Base-by-base conservation (phyloP, 2,888 invertebrate species). In the Platypus cylindrus region DNA sequence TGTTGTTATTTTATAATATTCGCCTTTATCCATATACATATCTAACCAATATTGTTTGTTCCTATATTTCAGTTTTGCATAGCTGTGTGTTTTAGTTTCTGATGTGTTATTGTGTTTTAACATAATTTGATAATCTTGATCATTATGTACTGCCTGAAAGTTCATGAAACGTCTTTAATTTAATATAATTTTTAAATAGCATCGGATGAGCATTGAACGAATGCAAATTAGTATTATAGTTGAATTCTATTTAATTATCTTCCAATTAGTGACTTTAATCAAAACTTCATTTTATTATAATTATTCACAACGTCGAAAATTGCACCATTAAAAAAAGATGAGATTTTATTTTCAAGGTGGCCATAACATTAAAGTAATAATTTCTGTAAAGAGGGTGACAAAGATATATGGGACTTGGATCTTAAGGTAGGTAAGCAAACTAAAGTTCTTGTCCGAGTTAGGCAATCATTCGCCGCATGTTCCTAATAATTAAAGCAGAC, bases 31-130 rank as follows among this genome's bases (percentile, higher is more conserved):
- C 0, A 83, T 64, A 29, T 71, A 71, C 8, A 77, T 65, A 35
- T 71, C 70, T 27, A 79, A 51, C 44, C 77, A 78, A 53, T 84
- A 86, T 1, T 74, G 66, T 45, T 73, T 75, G 3, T 70, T 73
- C 38, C 71, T 73, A 30, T 80, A 65, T 46, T 76, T 75, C 3
- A 80, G 54, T 51, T 79, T 81, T 0, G 71, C 71, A 50, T 75
- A 74, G 0, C 76, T 68, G 1, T 70, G 70, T 46, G 75, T 70
- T 47, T 73, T 71, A 32, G 70, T 67, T 30, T 71, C 64, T 0
- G 76, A 70, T 3, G 70, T 59, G 1, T 68, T 57, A 4, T 73
- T 62, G 53, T 82, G 78, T 27, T 77, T 75, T 3, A 78, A 55
- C 2, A 74, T 62, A 0, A 82, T 51, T 0, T 74, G 72, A 53